Base-by-base conservation (phyloP, 2,797 vertebrate species). In the Sebastes cheni region DNA sequence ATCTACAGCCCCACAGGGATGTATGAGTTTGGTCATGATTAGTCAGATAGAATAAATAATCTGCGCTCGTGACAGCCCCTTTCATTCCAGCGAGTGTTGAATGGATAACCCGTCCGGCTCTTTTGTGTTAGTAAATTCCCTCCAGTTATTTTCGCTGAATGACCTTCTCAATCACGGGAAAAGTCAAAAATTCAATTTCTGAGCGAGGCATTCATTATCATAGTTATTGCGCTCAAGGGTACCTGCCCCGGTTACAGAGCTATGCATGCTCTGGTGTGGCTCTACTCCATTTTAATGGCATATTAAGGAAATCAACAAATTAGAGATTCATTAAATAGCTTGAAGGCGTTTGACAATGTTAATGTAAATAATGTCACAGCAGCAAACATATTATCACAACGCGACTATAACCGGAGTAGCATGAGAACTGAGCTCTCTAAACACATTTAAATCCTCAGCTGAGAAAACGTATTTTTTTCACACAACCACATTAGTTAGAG, bases 1-100 rank as follows among this genome's bases (percentile, higher is more conserved):
- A 36, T 76, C 81, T 70, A 84, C 72, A 77, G 73, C 83, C 91
- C 92, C 88, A 75, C 60, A 85, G 93, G 86, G 89, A 94, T 72
- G 82, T 36, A 54, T 30, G 77, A 80, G 72, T 84, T 82, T 1
- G 66, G 81, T 87, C 85, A 79, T 91, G 90, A 91, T 92, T 89
- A 91, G 86, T 88, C 85, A 86, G 84, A 90, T 72, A 72, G 81
- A 90, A 93, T 90, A 90, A 91, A 92, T 92, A 92, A 86, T 88
- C 86, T 81, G 76, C 0, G 36, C 62, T 78, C 62, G 55, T 77
- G 83, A 90, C 88, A 84, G 85, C 55, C 75, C 66, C 65, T 88
- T 39, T 90, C 67, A 66, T 86, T 85, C 52, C 77, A 70, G 70
- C 2, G 23, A 23, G 27, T 56, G 72, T 39, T 86, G 80, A 88